These are phyloP conservation scores for Mormyrops attenuatus DNA, from an alignment of 2,797 vertebrate genomes.

Conservation along the genomic window DNA sequence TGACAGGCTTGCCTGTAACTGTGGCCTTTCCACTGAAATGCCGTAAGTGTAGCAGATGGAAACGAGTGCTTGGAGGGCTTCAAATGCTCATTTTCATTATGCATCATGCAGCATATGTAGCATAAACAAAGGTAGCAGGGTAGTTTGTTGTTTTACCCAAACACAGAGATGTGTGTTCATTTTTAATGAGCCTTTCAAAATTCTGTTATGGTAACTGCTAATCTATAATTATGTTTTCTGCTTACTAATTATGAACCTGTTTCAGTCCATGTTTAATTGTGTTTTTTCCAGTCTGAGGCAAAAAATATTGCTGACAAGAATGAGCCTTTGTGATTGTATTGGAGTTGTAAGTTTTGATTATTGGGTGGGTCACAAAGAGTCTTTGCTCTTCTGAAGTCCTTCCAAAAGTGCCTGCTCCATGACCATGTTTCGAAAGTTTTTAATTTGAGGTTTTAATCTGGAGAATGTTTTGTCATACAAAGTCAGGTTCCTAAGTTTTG, in stretches of 20 bases:
- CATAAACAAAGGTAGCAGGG: neutral
- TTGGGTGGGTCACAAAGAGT: constrained; percentile 1
- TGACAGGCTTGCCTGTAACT: neutral
- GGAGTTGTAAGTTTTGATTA: constrained; percentile 14
- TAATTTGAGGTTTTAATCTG: constrained; percentile 18
- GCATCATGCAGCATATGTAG: neutral
- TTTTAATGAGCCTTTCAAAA: neutral
- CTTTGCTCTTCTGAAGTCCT: neutral
- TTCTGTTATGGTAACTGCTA: neutral
- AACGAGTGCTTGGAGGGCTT: neutral
- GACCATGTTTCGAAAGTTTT: neutral
- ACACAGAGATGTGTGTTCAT: neutral
- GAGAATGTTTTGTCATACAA: constrained; percentile 2
- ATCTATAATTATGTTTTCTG: constrained; percentile 14
- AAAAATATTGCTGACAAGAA: neutral
- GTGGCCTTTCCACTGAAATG: neutral
- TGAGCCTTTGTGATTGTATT: constrained; percentile 1
- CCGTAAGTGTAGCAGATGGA: neutral
- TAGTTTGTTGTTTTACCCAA: neutral
- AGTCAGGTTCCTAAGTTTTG: neutral
- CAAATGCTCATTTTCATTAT: neutral
- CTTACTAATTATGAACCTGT: constrained; percentile 14
- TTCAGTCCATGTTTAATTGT: constrained; percentile 16
- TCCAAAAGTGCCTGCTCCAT: neutral
- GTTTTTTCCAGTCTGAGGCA: neutral